Evolutionary conservation across 2,888 invertebrate species (phyloP).

Genomic region (Cheilosia impressa): DNA sequence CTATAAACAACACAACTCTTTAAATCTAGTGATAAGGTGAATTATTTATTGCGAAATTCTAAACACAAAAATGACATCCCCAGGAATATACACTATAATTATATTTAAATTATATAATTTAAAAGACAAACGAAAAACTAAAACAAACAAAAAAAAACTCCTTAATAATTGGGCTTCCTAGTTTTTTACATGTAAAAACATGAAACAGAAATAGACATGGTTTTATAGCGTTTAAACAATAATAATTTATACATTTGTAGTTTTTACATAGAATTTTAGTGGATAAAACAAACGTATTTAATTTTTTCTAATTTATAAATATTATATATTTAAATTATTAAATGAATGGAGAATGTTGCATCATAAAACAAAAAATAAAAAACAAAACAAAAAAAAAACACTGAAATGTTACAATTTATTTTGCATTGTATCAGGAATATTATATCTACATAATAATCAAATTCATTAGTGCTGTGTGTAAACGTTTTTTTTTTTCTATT

Average conservation of each 20-base stretch:
- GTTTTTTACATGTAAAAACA: conserved; percentile 50
- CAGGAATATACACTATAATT: conserved; percentile 58
- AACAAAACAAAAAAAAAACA: conserved; percentile 40
- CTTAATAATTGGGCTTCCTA: conserved; percentile 74
- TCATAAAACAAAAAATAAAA: conserved; percentile 46
- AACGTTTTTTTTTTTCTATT: conserved; percentile 56
- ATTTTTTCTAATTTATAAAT: conserved; percentile 65
- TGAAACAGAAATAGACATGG: conserved; percentile 68
- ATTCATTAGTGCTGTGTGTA: conserved; percentile 75
- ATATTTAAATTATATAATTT: conserved; percentile 57
- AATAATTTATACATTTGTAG: conserved; percentile 78
- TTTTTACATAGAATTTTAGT: conserved; percentile 76
- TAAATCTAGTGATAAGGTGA: conserved; percentile 60
- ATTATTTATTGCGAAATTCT: conserved; percentile 71
- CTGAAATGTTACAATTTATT: conserved; percentile 54
- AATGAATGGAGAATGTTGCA: conserved; percentile 76
- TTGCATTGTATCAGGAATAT: conserved; percentile 72
- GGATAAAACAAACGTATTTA: conserved; percentile 77
- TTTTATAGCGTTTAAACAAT: conserved; percentile 62
- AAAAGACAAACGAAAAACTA: conserved; percentile 35
- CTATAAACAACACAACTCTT: conserved; percentile 33
- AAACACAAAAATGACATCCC: conserved; percentile 58
- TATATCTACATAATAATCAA: conserved; percentile 65
- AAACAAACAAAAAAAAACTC: conserved; percentile 47
- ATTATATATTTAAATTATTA: conserved; percentile 78